Conservation (phyloP, 2,113 vertebrate genomes). For the Caloenas nicobarica region DNA sequence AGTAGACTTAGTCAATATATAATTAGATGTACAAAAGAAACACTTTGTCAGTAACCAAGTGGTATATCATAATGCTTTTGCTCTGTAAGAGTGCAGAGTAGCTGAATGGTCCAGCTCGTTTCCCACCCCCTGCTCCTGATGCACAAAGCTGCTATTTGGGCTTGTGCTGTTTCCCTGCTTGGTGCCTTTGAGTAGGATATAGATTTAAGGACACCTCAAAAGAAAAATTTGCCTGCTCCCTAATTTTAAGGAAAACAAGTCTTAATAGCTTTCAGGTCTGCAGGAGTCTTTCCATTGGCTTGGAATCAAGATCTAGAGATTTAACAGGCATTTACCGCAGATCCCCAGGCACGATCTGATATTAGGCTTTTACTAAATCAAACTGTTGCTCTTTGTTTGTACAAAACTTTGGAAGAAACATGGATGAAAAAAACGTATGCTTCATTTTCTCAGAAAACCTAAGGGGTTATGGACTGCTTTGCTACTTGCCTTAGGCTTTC, state of each 20-base stretch:
- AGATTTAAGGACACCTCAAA: background rate
- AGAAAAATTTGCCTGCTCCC: background rate
- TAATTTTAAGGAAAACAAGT: background rate
- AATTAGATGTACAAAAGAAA: background rate
- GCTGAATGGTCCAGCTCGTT: background rate
- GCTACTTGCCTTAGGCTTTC: background rate
- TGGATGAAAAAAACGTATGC: background rate
- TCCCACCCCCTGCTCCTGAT: background rate
- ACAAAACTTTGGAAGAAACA: background rate
- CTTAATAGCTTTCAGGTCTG: slow-evolving; percentile 20
- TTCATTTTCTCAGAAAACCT: background rate
- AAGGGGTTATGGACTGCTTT: background rate
- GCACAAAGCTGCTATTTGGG: background rate
- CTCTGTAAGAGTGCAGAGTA: fast-evolving
- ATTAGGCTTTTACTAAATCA: slow-evolving; percentile 31
- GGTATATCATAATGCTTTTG: background rate
- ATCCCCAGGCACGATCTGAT: slow-evolving; percentile 9
- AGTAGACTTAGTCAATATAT: background rate
- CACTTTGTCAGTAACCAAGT: background rate
- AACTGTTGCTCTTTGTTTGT: slow-evolving; percentile 21
- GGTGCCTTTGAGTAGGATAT: background rate
- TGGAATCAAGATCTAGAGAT: slow-evolving; percentile 19
- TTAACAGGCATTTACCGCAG: background rate
- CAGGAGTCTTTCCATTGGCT: slow-evolving; percentile 21
- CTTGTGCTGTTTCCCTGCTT: background rate